Evolutionary conservation across 2,888 invertebrate species (phyloP).

Genomic region (Entomobrya proxima): DNA sequence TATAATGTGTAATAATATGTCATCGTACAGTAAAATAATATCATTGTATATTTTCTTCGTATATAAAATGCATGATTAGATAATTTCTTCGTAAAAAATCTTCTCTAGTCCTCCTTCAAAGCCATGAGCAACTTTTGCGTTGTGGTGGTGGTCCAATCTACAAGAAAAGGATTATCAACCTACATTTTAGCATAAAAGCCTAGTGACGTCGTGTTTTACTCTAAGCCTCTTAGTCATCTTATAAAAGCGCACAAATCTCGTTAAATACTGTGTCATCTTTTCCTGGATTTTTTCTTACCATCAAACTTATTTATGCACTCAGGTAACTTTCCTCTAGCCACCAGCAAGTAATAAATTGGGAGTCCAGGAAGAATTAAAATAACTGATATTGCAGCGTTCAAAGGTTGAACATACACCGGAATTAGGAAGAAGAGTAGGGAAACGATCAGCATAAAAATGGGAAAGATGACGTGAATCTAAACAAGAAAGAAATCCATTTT

Average conservation of each 20-base stretch:
- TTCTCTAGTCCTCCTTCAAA: slow-evolving; percentile 65
- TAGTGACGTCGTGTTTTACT: not conserved
- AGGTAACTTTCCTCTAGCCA: slow-evolving; percentile 76
- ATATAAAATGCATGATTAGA: too few relatives aligned
- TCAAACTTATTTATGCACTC: slow-evolving; percentile 37
- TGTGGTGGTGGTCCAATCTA: slow-evolving; percentile 53
- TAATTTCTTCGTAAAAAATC: too few relatives aligned
- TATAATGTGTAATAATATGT: too few relatives aligned
- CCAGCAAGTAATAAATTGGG: slow-evolving; percentile 87
- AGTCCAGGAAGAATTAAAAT: slow-evolving; percentile 88
- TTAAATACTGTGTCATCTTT: not conserved
- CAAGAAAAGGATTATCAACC: slow-evolving; percentile 4
- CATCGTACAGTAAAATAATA: too few relatives aligned
- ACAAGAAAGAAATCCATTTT: not conserved
- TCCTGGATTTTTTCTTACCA: slow-evolving; percentile 1
- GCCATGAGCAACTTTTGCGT: slow-evolving; percentile 64
- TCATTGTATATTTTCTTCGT: too few relatives aligned
- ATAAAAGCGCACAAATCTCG: not conserved
- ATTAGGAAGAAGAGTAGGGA: slow-evolving; percentile 87
- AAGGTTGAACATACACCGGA: slow-evolving; percentile 87
- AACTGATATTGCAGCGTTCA: slow-evolving; percentile 87
- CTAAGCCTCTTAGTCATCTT: not conserved
- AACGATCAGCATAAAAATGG: slow-evolving; percentile 85
- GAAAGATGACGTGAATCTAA: slow-evolving; percentile 86
- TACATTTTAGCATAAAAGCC: not conserved